Evolutionary conservation across 2,888 invertebrate genomes (phyloP), one percentile per base, ranked within the genome.

Genomic region (Lithophane ornitopus): DNA sequence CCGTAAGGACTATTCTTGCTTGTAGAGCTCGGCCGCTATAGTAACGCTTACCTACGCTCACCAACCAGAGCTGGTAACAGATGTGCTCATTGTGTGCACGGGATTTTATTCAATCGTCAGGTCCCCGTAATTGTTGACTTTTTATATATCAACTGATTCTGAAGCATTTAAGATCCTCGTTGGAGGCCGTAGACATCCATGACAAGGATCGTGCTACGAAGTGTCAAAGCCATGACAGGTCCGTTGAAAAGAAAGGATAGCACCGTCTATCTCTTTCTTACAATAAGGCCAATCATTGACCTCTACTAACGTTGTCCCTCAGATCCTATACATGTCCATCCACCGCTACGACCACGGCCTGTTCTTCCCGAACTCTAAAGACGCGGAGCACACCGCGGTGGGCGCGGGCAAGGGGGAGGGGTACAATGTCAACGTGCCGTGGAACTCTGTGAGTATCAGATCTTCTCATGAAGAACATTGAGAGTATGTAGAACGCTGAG

Each of bases 401-500:
- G 99, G 98, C 22, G 93, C 92, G 87, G 98, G 97, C 0, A 86
- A 90, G 0, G 98, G 98, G 9, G 95, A 97, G 90, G 99, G 99
- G 3, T 99, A 96, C 94, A 99, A 98, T 90, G 97, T 99, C 56
- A 99, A 99, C 92, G 98, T 99, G 89, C 99, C 99, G 0, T 99
- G 99, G 98, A 98, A 98, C 91, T 98, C 98, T 95, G 98, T 97
- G 91, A 9, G 49, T 89, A 90, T 8, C 19, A 22, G 16, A n/a
- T 16, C 11, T 41, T 26, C 26, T 49, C 3, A 12, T 34, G 12
- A 22, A 52, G 22, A 52, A 58, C 41, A n/a, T 71, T 41, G n/a
- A n/a, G n/a, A n/a, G n/a, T n/a, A n/a, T n/a, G n/a, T n/a, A n/a
- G n/a, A n/a, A n/a, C n/a, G n/a, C n/a, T n/a, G n/a, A n/a, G n/a